These are phyloP conservation scores for Atethmia centrago DNA, from an alignment of 2,888 invertebrate species.

Conservation along the genomic window DNA sequence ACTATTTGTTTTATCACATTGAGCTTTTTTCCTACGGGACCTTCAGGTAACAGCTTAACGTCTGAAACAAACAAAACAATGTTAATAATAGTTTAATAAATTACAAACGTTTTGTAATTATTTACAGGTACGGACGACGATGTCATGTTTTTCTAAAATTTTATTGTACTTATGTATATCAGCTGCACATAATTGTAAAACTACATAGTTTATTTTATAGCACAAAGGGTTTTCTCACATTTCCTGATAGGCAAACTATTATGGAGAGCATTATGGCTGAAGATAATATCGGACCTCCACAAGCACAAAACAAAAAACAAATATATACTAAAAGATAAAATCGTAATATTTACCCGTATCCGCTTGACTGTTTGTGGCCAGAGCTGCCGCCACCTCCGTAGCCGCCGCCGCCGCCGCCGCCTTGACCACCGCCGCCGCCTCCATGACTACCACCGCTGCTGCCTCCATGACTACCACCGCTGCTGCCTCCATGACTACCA, in stretches of 20 bases:
- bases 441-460: not conserved
- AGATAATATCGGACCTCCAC: not conserved
- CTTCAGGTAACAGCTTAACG: slow-evolving; percentile 62
- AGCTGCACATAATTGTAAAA: not conserved
- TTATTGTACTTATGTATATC: not conserved
- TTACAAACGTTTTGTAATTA: not conserved
- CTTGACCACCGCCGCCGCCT: not conserved
- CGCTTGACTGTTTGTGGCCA: not conserved
- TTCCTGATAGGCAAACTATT: not conserved
- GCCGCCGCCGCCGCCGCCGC: not conserved
- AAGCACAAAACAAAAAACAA: not conserved
- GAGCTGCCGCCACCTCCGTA: not conserved
- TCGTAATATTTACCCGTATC: slow-evolving; percentile 27
- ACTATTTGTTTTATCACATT: slow-evolving; percentile 78
- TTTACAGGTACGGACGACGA: not conserved
- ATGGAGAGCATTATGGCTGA: not conserved
- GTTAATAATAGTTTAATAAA: slow-evolving; percentile 4
- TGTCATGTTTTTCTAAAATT: not conserved
- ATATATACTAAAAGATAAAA: not conserved
- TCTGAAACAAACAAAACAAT: slow-evolving; percentile 73
- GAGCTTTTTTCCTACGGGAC: slow-evolving; percentile 64
- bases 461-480: not conserved
- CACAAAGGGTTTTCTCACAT: not conserved
- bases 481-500: not conserved
- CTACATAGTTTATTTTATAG: not conserved